These are phyloP conservation scores for Xanthia icteritia DNA, from an alignment of 2,888 invertebrate species.

Conservation along the genomic window DNA sequence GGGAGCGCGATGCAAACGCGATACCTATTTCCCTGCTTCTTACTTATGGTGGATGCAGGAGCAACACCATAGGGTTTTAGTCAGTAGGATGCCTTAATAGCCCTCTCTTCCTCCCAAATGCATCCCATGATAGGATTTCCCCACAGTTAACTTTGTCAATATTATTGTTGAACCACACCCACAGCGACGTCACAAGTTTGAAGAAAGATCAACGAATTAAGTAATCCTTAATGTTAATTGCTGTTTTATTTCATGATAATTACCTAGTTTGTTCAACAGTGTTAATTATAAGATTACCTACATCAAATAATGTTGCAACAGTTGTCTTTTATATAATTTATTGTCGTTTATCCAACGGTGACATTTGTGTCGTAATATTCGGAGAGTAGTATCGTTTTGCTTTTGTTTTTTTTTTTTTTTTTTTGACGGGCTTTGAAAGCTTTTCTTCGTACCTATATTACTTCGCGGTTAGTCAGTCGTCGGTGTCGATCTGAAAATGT, in stretches of 20 bases:
- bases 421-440: neutral
- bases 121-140: conserved; percentile 8
- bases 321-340: conserved; percentile 19
- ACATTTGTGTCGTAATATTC: conserved; percentile 9
- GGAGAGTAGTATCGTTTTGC: neutral
- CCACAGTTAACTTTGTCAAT: conserved; percentile 33
- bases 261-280: conserved; percentile 27
- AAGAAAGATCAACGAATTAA: conserved; percentile 41
- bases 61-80: neutral
- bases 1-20: neutral
- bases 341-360: neutral
- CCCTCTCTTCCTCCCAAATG: neutral
- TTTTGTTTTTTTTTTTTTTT: neutral
- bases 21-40: neutral
- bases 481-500: no score
- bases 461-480: neutral
- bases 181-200: conserved; percentile 12
- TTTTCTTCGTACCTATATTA: neutral
- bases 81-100: neutral
- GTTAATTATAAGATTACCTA: conserved; percentile 13
- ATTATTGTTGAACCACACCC: conserved; percentile 32
- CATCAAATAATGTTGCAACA: conserved; percentile 10
- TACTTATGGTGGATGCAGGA: neutral
- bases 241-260: conserved; percentile 33
- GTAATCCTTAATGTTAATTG: conserved; percentile 24